Base-by-base conservation (phyloP, 2,797 vertebrate genomes). In the Salarias fasciatus region DNA sequence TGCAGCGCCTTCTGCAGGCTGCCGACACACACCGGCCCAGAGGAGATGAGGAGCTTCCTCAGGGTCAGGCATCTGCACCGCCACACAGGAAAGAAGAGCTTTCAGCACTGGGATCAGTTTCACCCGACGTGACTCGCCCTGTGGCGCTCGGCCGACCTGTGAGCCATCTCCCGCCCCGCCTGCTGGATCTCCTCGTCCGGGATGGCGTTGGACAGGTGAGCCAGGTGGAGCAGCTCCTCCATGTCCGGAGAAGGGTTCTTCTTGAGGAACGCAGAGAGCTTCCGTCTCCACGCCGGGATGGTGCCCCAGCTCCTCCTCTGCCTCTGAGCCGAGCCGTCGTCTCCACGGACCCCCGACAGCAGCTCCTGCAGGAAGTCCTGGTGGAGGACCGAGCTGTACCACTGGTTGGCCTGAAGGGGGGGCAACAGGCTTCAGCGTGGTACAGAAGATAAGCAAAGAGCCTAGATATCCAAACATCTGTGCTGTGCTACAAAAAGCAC, bases 301-400 rank as follows among this genome's bases (percentile, higher is more conserved):
- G 33, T 31, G 4, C 43, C 72, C 40, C 54, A 57, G 47, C 3
- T 44, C 29, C 31, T 76, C 14, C 10, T 54, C 45, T 61, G 80
- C 28, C 4, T 36, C 45, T 6, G 57, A 14, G 12, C n/a, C 46
- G 50, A n/a, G 14, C 8, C 47, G 1, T 12, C 1, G 1, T 79
- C 74, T 49, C 47, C 44, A 1, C 68, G 47, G 8, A 86, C 50
- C 0, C 69, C 77, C 1, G 86, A 89, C 11, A 92, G 74, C 4
- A 93, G 77, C 42, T 92, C 89, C 72, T 92, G 91, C 12, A 94
- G 88, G 53, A 93, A 75, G 76, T 87, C 82, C 74, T 92, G 88
- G 30, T 76, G 36, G 15, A 94, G 86, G 18, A 92, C 87, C 8
- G 42, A 42, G 8, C 35, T 12, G 72, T 92, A 92, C 94, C 94